phyloP scores from a whole-genome alignment of 2,888 invertebrate genomes.

The Agonopterix subpropinquella region DNA sequence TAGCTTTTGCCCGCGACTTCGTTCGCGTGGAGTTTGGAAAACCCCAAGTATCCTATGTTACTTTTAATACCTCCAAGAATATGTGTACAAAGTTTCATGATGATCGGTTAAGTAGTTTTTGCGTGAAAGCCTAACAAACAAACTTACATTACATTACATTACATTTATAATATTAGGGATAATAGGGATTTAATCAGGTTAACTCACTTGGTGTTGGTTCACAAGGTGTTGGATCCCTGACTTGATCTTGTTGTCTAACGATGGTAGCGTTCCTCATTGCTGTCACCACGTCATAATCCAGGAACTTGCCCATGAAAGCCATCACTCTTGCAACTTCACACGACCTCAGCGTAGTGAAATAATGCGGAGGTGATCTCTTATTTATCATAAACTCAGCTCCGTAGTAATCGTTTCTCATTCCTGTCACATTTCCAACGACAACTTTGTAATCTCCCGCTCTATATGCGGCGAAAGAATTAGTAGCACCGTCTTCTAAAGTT shows the following conservation, averaged over 20 bases:
- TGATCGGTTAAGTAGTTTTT: no score
- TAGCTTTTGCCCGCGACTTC: no score
- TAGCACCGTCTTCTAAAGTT: conserved; percentile 72
- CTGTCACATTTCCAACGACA: conserved; percentile 72
- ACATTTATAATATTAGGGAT: no score
- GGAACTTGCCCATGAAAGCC: conserved; percentile 40
- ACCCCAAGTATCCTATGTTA: no score
- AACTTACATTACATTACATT: no score
- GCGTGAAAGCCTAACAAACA: no score
- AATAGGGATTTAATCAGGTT: not conserved
- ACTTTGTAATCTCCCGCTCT: conserved; percentile 79
- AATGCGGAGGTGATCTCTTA: conserved; percentile 43
- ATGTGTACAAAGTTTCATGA: no score
- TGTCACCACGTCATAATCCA: conserved; percentile 36
- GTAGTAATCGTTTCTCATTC: conserved; percentile 50
- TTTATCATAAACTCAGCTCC: conserved; percentile 46
- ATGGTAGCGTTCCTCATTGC: conserved; percentile 39
- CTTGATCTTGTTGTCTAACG: conserved; percentile 45
- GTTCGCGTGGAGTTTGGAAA: no score
- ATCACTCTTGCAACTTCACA: conserved; percentile 46
- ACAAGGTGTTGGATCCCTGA: conserved; percentile 45
- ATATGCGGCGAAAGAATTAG: conserved; percentile 69
- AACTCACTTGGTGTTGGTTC: conserved; percentile 54
- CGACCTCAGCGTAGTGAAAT: conserved; percentile 38
- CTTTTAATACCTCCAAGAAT: no score